Evolutionary conservation across 2,888 invertebrate species (phyloP), one percentile per base, ranked within the genome.

Genomic region (Drosophila helvetica): DNA sequence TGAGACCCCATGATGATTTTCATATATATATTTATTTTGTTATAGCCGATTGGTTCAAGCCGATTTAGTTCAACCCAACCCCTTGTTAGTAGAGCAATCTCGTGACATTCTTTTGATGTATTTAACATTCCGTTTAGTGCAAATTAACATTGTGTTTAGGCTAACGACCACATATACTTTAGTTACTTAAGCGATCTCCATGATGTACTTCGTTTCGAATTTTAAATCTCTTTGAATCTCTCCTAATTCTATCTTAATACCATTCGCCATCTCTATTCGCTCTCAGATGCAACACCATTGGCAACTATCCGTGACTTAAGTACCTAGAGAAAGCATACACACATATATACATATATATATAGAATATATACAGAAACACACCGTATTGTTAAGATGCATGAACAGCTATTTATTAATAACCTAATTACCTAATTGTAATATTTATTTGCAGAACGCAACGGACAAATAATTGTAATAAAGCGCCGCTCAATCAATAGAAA

Each of bases 101-200:
- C 53, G 43, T 71, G 56, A 42, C 60, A 61, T 72, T 77, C 59
- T 70, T 33, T 72, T 33, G 43, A 53, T 75, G 58, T 70, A 71
- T 64, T 74, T 67, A 64, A 85, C 88, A 83, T 87, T 83, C 82
- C 88, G 70, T 65, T 83, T 79, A 88, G 84, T 83, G 75, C 79
- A 83, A 85, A 77, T 75, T 82, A 69, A 70, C 53, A 56, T 51
- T 74, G 64, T 51, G 50, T 63, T 50, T 82, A 77, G 75, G 72
- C 59, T 75, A 33, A 73, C 60, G 27, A 27, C 27, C 27, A 47
- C 55, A 50, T 64, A 57, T 56, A 57, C n/a, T 56, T 69, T 73
- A 80, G 75, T 81, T 62, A 70, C 60, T 19, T 78, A 70, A 76
- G 79, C 68, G 86, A 85, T 88, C 88, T 85, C 88, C 66, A 55